phyloP scores from a whole-genome alignment of 2,113 vertebrate species.

The Lonchura striata region DNA sequence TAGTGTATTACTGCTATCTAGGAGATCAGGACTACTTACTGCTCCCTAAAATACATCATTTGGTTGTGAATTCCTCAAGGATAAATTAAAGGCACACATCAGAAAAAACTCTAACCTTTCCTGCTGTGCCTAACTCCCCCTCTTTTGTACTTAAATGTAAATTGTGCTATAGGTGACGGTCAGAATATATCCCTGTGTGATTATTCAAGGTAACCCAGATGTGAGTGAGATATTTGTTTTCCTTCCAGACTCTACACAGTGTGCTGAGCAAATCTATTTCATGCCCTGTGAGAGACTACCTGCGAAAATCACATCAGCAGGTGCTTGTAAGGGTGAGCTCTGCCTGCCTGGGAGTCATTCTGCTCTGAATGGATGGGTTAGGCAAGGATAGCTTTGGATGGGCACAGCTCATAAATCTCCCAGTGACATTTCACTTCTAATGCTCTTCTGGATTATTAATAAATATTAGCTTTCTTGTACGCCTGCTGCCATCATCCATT shows the following conservation, averaged over 20 bases:
- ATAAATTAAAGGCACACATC: neutral
- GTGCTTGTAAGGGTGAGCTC: neutral
- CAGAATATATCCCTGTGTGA: neutral
- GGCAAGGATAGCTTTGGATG: neutral
- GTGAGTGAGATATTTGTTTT: neutral
- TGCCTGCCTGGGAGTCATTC: neutral
- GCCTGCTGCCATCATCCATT: neutral
- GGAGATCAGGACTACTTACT: neutral
- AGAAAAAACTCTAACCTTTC: neutral
- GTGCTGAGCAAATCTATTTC: neutral
- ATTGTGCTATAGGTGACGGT: neutral
- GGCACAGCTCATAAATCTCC: neutral
- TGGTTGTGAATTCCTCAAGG: neutral
- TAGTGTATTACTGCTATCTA: neutral
- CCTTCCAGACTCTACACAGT: neutral
- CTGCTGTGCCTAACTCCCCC: neutral
- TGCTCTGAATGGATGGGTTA: neutral
- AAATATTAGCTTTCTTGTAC: neutral
- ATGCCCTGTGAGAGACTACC: neutral
- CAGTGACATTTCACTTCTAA: neutral
- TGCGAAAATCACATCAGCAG: neutral
- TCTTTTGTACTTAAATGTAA: neutral
- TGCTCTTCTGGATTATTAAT: slow-evolving; percentile 15
- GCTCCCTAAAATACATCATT: neutral
- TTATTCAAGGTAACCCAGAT: neutral